Evolutionary conservation across 1,140 invertebrate species (phyloP), one percentile per base, ranked within the genome.

Genomic region (Drosophila jambulina): DNA sequence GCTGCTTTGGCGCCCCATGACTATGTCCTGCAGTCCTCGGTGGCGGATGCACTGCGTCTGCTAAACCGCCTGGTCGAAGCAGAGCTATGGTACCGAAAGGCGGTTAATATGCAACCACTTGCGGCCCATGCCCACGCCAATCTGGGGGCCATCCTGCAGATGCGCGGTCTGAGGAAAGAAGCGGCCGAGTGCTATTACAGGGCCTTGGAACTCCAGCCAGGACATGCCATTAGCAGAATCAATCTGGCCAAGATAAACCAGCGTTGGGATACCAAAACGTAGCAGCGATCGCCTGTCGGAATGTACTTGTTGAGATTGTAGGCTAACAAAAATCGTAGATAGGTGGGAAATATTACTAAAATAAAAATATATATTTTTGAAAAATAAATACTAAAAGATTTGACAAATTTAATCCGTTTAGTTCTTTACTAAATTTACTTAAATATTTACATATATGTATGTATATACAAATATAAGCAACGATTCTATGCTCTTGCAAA

Each of bases 121-220:
- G 96, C 98, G 75, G 96, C 97, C 0, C 95, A 97, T 65, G 96
- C 97, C 56, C 97, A 98, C 92, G 97, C 98, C 87, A 99, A 99
- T 93, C 93, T 99, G 19, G 98, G 98, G 9, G 98, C 98, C 45
- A 99, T 99, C 91, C 94, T 98, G 19, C 98, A 99, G 93, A 94
- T 98, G 67, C 98, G 98, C 87, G 97, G 97, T 8, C 97, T 97
- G 93, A 96, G 97, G 70, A 93, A 94, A n/a, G 96, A 98, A 87
- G 98, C 98, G 0, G 96, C 97, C 27, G 93, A 94, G 9, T 96
- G 96, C 60, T 99, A 99, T 93, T 93, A 96, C 59, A 94, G 95
- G 83, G 98, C 98, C 2, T 93, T 99, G 60, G 93, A 95, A 65
- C 93, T 99, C 8, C 96, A 97, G 82, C 98, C 98, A 0, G 95